Percentiles rank a stretch among this genome's conserved stretches.
phyloP scores from a whole-genome alignment of 2,113 vertebrate genomes.

The Anseranas semipalmata region DNA sequence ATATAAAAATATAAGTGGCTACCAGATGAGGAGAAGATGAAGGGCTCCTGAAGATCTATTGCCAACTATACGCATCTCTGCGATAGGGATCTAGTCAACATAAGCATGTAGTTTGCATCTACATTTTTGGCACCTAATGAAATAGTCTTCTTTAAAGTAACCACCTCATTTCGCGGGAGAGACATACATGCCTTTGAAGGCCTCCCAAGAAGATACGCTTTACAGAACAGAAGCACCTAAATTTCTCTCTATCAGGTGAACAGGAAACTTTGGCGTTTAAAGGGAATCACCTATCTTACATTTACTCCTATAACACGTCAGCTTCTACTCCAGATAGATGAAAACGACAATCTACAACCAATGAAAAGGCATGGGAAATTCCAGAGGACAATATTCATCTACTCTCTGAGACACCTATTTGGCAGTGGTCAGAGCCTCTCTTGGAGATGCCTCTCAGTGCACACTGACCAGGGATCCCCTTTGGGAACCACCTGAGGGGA shows the following conservation, averaged over 20 bases:
- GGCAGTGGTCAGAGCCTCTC: background rate
- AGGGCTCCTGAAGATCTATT: background rate
- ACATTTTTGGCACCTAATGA: conserved; percentile 23
- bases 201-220: background rate
- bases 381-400: background rate
- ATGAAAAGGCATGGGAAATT: background rate
- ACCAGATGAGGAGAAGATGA: background rate
- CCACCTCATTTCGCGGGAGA: background rate
- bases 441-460: background rate
- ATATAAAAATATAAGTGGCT: background rate
- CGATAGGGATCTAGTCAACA: background rate
- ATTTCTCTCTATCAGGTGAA: background rate
- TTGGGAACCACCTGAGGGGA: background rate
- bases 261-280: background rate
- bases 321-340: background rate
- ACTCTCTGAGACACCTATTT: background rate
- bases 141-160: conserved; percentile 7
- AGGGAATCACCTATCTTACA: background rate
- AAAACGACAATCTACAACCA: background rate
- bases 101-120: background rate
- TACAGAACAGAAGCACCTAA: background rate
- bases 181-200: background rate
- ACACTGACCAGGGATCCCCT: background rate
- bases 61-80: background rate
- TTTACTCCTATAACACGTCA: background rate